Evolutionary conservation across 2,888 invertebrate species (phyloP), one percentile per base, ranked within the genome.

Genomic region (Aphidius colemani): DNA sequence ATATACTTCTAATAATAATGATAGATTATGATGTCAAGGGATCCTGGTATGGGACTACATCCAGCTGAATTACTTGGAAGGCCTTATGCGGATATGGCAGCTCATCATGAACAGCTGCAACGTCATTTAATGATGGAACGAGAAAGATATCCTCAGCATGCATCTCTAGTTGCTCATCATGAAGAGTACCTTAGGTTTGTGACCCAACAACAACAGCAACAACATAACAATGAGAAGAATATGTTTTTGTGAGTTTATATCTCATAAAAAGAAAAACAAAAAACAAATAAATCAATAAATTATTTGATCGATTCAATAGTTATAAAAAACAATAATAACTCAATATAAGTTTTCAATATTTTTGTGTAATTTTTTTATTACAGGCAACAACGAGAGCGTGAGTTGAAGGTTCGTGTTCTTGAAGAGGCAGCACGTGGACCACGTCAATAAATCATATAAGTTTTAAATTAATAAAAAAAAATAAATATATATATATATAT

Each of bases 101-200:
- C 90, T 46, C 93, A 93, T 69, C 93, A 94, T 78, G 94, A 94
- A 82, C 93, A 93, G 79, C 84, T 94, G 69, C 93, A 94, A 83
- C 87, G 94, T 71, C 94, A 94, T 79, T 86, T 94, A 83, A 85
- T 94, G 82, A 78, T 94, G 83, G 94, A 94, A 82, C 86, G 94
- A 69, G 94, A 94, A 79, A 86, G 92, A 70, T 88, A 87, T 77
- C 87, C 85, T 63, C 77, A 79, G 11, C 89, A 89, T 76, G 87
- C 88, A 49, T 86, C 87, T 40, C 83, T 89, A 66, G 86, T 88
- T 59, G 88, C 88, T 40, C 88, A 88, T 74, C 88, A 89, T 76
- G 89, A 89, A 78, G 88, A 89, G 78, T 88, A 88, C 78, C 79
- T 89, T 71, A 86, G 89, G 89, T 88, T 82, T 67, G 78, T 79